These are phyloP conservation scores for Drosophila busckii DNA, from an alignment of 1,140 invertebrate species.

Conservation along the genomic window DNA sequence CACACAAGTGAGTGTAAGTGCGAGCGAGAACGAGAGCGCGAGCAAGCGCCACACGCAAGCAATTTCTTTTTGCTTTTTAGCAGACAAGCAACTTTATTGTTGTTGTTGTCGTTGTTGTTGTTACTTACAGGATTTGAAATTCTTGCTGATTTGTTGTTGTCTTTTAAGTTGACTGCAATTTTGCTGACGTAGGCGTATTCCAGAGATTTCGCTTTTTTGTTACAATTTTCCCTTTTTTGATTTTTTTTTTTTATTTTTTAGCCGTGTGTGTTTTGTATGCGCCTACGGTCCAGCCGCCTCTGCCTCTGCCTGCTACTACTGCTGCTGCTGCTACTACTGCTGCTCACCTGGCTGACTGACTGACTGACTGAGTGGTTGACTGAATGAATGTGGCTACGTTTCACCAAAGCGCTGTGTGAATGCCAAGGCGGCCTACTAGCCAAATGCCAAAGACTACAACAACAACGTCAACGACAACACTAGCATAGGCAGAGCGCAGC, in stretches of 20 bases:
- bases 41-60: constrained; percentile 29
- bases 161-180: constrained; percentile 14
- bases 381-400: constrained; percentile 33
- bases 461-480: constrained; percentile 32
- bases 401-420: constrained; percentile 39
- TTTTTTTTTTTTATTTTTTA: not conserved
- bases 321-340: constrained; percentile 35
- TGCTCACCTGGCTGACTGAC: constrained; percentile 52
- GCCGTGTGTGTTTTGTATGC: constrained; percentile 7
- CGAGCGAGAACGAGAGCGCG: constrained; percentile 10
- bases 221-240: constrained; percentile 4
- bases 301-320: constrained; percentile 38
- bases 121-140: constrained; percentile 41
- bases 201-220: constrained; percentile 9
- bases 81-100: constrained; percentile 13
- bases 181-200: constrained; percentile 55
- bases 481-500: constrained; percentile 8
- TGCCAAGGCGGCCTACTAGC: constrained; percentile 40
- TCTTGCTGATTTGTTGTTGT: constrained; percentile 29
- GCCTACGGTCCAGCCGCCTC: constrained; percentile 41
- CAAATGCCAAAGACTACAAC: constrained; percentile 17
- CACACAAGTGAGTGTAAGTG: not conserved
- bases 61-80: constrained; percentile 41
- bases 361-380: constrained; percentile 13
- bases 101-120: constrained; percentile 6